These are phyloP conservation scores for Blera fallax DNA, from an alignment of 2,888 invertebrate genomes.

Conservation along the genomic window DNA sequence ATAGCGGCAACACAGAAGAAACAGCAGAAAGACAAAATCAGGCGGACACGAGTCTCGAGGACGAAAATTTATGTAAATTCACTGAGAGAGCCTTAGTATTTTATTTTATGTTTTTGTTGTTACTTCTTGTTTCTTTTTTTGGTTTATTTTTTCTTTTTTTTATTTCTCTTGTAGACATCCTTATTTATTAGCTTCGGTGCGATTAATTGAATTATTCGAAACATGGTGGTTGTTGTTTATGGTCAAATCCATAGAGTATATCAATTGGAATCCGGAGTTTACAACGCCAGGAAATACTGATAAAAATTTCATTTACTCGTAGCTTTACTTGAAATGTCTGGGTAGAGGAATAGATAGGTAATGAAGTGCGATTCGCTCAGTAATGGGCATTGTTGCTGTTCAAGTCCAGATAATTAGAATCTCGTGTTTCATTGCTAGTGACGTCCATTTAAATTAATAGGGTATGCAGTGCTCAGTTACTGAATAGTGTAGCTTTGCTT, in stretches of 20 bases:
- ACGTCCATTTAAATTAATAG: too few relatives aligned
- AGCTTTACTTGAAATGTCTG: too few relatives aligned
- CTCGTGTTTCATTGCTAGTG: too few relatives aligned
- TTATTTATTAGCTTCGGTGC: slow-evolving; percentile 58
- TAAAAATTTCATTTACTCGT: too few relatives aligned
- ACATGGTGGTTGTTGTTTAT: slow-evolving; percentile 34
- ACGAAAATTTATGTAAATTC: slow-evolving; percentile 65
- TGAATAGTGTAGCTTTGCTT: too few relatives aligned
- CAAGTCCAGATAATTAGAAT: too few relatives aligned
- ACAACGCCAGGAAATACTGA: neutral
- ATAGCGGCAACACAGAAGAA: neutral
- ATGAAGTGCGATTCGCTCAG: too few relatives aligned
- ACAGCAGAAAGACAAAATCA: slow-evolving; percentile 37
- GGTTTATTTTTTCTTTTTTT: neutral
- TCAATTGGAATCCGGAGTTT: neutral
- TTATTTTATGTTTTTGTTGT: slow-evolving; percentile 47
- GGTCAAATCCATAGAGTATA: neutral
- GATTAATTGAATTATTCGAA: slow-evolving; percentile 58
- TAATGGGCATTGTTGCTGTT: too few relatives aligned
- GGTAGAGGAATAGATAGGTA: too few relatives aligned
- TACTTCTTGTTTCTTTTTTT: neutral
- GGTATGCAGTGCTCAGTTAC: too few relatives aligned
- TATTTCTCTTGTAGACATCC: slow-evolving; percentile 47
- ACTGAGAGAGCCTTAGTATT: slow-evolving; percentile 41
- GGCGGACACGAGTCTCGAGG: slow-evolving; percentile 30